phyloP scores from a whole-genome alignment of 2,888 invertebrate species.

The Campoplex capitator region DNA sequence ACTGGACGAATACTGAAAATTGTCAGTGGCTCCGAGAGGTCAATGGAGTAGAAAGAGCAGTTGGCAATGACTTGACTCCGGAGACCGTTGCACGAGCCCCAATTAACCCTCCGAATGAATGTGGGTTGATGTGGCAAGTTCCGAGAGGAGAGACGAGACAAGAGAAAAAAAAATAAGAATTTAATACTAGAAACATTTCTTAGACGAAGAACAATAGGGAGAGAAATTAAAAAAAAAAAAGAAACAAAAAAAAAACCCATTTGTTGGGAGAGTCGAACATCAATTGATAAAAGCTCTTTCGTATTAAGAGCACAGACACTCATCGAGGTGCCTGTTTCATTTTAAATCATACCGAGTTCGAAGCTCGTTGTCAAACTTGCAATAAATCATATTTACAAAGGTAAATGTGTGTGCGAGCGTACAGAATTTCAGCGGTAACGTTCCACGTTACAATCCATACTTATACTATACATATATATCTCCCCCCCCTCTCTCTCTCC shows the following conservation, averaged over 20 bases:
- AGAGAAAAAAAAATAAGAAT: conserved; percentile 30
- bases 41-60: conserved; percentile 67
- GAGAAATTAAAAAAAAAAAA: background rate
- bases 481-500: conserved; percentile 19
- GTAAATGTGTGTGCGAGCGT: background rate
- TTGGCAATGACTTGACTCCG: conserved; percentile 66
- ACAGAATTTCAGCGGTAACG: background rate
- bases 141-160: conserved; percentile 8
- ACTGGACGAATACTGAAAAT: conserved; percentile 59
- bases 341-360: conserved; percentile 38
- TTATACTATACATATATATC: background rate
- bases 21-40: conserved; percentile 62
- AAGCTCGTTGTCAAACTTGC: conserved; percentile 64
- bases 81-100: conserved; percentile 60
- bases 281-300: conserved; percentile 32
- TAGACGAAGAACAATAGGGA: conserved; percentile 37
- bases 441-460: background rate
- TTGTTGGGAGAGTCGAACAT: conserved; percentile 31
- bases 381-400: conserved; percentile 49
- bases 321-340: conserved; percentile 11
- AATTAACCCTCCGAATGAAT: conserved; percentile 70
- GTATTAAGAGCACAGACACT: background rate
- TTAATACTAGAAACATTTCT: conserved; percentile 29
- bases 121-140: conserved; percentile 63
- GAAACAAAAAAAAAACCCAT: background rate